Conservation (phyloP, 2,797 vertebrate genomes). For the Merluccius polli region DNA sequence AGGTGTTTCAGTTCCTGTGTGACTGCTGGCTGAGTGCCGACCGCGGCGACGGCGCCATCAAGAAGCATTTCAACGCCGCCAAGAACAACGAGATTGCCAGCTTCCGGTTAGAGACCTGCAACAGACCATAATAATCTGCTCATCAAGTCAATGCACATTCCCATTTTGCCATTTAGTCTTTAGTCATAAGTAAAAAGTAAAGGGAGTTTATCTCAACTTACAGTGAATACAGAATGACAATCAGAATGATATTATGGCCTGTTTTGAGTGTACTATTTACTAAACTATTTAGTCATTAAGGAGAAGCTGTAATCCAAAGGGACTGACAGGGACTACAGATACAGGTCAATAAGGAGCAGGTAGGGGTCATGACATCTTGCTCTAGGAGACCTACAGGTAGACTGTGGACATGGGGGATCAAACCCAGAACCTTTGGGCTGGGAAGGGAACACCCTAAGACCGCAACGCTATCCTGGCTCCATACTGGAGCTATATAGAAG, state of each 20-base stretch:
- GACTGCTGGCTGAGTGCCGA: constrained; percentile 72
- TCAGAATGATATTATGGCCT: neutral
- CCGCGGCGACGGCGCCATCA: constrained; percentile 62
- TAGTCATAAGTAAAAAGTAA: neutral
- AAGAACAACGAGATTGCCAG: constrained; percentile 75
- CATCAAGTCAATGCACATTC: neutral
- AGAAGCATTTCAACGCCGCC: constrained; percentile 74
- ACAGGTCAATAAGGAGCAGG: too few relatives aligned
- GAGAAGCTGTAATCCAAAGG: too few relatives aligned
- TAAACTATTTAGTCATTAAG: too few relatives aligned
- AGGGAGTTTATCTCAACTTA: neutral
- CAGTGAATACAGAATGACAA: too few relatives aligned
- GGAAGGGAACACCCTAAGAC: neutral
- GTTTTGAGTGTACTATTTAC: neutral
- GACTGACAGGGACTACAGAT: too few relatives aligned
- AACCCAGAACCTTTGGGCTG: neutral
- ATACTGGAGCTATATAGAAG: neutral
- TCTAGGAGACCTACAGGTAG: neutral
- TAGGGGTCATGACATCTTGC: too few relatives aligned
- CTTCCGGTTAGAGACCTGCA: constrained; percentile 68
- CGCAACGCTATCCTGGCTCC: too few relatives aligned
- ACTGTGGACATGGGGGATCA: neutral
- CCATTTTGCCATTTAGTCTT: neutral
- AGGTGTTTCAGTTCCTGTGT: constrained; percentile 75
- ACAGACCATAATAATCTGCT: neutral